phyloP scores from a whole-genome alignment of 2,797 vertebrate species.

The Aotus griseimembra region DNA sequence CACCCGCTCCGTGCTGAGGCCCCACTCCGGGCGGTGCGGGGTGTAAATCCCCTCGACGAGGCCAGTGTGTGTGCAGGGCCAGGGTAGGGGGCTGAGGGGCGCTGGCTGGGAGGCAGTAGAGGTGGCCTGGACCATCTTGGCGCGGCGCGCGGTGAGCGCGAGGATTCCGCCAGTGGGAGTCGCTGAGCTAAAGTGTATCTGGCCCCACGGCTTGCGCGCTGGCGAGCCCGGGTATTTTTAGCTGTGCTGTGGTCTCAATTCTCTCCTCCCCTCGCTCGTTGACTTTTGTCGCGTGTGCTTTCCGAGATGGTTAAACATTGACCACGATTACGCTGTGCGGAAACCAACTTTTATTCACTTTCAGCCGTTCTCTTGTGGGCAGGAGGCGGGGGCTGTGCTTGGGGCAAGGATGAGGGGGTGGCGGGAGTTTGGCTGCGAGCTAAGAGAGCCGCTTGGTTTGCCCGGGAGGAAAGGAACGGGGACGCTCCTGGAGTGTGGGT shows the following conservation, averaged over 20 bases:
- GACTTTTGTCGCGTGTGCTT: slow-evolving; percentile 24
- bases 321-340: not conserved
- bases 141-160: not conserved
- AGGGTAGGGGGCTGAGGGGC: not conserved
- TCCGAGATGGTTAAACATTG: not conserved
- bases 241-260: not conserved
- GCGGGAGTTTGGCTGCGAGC: not conserved
- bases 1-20: not conserved
- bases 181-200: slow-evolving; percentile 60
- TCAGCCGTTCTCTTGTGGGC: not conserved
- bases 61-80: not conserved
- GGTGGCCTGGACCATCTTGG: not conserved
- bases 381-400: too few species aligned
- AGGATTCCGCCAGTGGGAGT: slow-evolving; percentile 52
- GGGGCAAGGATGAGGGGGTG: not conserved
- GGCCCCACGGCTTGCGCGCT: not conserved
- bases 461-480: not conserved
- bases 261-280: not conserved
- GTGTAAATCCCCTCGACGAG: too few species aligned
- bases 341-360: slow-evolving; percentile 60
- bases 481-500: not conserved
- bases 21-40: not conserved
- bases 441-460: not conserved
- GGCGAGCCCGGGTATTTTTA: slow-evolving; percentile 42
- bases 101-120: not conserved